Evolutionary conservation across 2,797 vertebrate species (phyloP), one percentile per base, ranked within the genome.

Genomic region (Tamandua tetradactyla): DNA sequence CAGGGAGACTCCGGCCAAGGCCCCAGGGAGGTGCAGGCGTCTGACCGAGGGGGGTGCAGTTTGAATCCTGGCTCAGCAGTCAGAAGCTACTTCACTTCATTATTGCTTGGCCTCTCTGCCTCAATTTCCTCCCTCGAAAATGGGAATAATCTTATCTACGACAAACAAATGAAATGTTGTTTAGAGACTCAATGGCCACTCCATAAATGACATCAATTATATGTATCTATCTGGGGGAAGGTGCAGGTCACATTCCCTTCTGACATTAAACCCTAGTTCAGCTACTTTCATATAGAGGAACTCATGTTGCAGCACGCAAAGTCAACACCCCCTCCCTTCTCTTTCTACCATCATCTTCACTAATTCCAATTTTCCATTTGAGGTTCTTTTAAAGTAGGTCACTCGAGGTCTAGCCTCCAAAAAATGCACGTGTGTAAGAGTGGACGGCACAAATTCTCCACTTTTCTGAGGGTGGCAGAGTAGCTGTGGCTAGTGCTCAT

Each of bases 311-410:
- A 5, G 7, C 40, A 30, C 71, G 68, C 71, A 89, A 55, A 25
- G 40, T 66, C 59, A 85, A 30, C 20, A 35, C 18, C 40, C 15
- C 15, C 17, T 55, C 52, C 37, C 27, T 62, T 44, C 35, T 49
- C n/a, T 30, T 35, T 55, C 35, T 10, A 55, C 15, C 37, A 14
- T 47, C 4, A 10, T 69, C 66, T 64, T 62, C 59, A 64, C 42
- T 37, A 55, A 72, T 68, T 75, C 49, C 22, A 20, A 79, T 71
- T 71, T 82, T 94, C 76, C 71, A 15, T 85, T 79, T 55, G 44
- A 23, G 22, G 44, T 84, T 91, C 94, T 61, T 75, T 92, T 89
- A 92, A 91, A 72, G 17, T 15, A 64, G 35, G 10, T 78, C 27
- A 1, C 52, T 47, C 71, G 79, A 61, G 79, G 9, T 9, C 17